Conservation (phyloP, 2,113 vertebrate species). For the Suricata suricatta region DNA sequence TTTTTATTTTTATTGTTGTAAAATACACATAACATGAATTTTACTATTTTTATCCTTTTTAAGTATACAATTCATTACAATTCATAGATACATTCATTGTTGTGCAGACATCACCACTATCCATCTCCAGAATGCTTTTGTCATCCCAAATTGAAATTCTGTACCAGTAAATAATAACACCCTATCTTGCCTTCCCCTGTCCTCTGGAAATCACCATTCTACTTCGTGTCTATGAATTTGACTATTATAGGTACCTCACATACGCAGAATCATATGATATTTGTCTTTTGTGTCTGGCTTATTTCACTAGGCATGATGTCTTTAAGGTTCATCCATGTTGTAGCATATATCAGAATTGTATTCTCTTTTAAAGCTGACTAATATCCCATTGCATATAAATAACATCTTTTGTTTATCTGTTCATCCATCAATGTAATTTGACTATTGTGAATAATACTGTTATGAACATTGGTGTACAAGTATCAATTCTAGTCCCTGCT, state of each 20-base stretch:
- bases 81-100: background rate
- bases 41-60: background rate
- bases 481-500: background rate
- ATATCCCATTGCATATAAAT: background rate
- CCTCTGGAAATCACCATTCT: background rate
- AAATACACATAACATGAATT: background rate
- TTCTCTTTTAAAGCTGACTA: background rate
- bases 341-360: background rate
- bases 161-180: background rate
- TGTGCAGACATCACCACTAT: background rate
- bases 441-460: background rate
- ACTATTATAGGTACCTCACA: background rate
- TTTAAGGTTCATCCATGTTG: background rate
- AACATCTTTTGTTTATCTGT: background rate
- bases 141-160: background rate
- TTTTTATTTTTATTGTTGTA: background rate
- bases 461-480: background rate
- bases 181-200: background rate
- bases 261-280: background rate
- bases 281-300: background rate
- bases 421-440: background rate
- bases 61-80: background rate
- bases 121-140: background rate
- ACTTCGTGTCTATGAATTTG: slow-evolving; percentile 24
- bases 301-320: background rate